Percentiles rank a stretch among this genome's conserved stretches.
phyloP scores from a whole-genome alignment of 1,140 invertebrate species.

The Eriocheir sinensis region DNA sequence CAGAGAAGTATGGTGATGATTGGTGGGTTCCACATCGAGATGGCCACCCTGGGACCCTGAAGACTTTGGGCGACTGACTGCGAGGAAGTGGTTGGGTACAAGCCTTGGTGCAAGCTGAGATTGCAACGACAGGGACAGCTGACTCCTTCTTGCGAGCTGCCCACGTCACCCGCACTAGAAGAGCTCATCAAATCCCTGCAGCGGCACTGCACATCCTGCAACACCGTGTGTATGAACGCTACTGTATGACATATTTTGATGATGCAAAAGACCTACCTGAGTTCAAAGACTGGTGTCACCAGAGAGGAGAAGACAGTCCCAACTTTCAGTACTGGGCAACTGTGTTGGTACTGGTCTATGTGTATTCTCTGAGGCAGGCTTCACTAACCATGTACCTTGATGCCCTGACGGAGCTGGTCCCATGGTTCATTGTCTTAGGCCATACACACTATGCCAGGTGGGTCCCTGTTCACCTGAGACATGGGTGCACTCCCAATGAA shows the following conservation, averaged over 20 bases:
- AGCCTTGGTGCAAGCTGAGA: conserved; percentile 38
- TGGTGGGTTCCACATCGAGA: neutral
- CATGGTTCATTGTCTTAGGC: neutral
- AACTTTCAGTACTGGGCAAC: conserved; percentile 55
- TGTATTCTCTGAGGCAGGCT: conserved; percentile 44
- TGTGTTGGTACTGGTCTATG: conserved; percentile 45
- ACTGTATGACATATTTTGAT: neutral
- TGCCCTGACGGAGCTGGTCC: conserved; percentile 61
- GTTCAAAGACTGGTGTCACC: conserved; percentile 23
- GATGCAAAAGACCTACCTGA: neutral
- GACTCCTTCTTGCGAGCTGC: conserved; percentile 9
- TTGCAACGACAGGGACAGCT: conserved; percentile 13
- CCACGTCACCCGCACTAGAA: neutral
- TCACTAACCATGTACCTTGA: conserved; percentile 55
- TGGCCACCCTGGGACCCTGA: conserved; percentile 33
- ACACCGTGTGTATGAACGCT: conserved; percentile 21
- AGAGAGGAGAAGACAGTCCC: neutral
- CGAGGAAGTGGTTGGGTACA: conserved; percentile 53
- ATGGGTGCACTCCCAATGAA: neutral
- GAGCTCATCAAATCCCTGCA: conserved; percentile 34
- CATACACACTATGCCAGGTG: conserved; percentile 59
- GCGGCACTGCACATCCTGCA: conserved; percentile 55
- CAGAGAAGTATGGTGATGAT: conserved; percentile 2
- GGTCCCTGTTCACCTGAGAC: conserved; percentile 45
- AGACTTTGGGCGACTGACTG: conserved; percentile 31